phyloP scores from a whole-genome alignment of 53 echinoderm and acorn worm genomes.

The Patiria pectinifera region DNA sequence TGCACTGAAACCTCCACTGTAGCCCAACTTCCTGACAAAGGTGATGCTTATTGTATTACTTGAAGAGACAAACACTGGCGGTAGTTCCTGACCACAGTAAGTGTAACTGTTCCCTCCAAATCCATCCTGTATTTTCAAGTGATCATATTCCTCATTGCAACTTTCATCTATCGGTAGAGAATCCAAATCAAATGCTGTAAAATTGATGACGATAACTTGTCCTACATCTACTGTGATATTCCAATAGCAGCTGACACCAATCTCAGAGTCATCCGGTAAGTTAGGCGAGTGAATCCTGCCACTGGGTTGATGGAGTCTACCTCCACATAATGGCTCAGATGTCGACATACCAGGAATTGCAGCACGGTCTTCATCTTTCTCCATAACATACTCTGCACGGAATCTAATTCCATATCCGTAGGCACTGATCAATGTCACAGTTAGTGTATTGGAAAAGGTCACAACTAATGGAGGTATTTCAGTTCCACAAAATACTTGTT shows the following conservation, averaged over 20 bases:
- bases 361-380: background rate
- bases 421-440: slow-evolving; percentile 15
- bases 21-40: slow-evolving; percentile 24
- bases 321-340: background rate
- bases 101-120: background rate
- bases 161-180: background rate
- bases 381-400: slow-evolving; percentile 23
- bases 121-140: slow-evolving; percentile 32
- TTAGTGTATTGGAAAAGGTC: background rate
- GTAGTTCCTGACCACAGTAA: slow-evolving; percentile 53
- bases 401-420: slow-evolving; percentile 19
- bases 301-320: background rate
- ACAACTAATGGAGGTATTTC: background rate
- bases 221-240: slow-evolving; percentile 30
- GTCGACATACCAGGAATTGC: background rate
- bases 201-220: slow-evolving; percentile 19
- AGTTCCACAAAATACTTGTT: slow-evolving; percentile 27
- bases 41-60: slow-evolving; percentile 18
- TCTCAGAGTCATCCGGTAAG: background rate
- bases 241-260: slow-evolving; percentile 20
- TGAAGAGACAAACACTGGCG: background rate
- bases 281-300: background rate
- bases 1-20: slow-evolving; percentile 49
- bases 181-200: slow-evolving; percentile 41
- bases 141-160: slow-evolving; percentile 35